Evolutionary conservation across 2,888 invertebrate genomes (phyloP).

Genomic region (Tridacna gigas): DNA sequence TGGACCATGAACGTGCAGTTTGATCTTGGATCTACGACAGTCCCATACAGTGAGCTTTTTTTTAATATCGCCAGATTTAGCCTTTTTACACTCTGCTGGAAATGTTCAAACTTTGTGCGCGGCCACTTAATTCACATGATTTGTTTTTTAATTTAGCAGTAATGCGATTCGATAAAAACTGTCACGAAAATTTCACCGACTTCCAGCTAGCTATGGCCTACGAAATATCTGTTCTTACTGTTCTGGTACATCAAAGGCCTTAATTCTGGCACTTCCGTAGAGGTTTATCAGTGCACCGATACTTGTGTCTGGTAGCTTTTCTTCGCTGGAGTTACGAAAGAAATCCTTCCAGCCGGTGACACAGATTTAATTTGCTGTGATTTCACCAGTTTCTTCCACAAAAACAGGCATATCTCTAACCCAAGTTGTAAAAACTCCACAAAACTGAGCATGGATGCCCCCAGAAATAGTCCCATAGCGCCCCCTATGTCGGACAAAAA

Average conservation of each 20-base stretch:
- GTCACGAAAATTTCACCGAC: too few species aligned
- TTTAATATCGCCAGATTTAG: too few species aligned
- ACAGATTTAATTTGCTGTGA: neutral
- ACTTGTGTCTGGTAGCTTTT: neutral
- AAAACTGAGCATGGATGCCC: conserved; percentile 64
- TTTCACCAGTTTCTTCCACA: conserved; percentile 9
- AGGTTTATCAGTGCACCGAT: neutral
- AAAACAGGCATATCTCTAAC: conserved; percentile 24
- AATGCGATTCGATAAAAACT: too few species aligned
- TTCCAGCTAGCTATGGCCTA: too few species aligned
- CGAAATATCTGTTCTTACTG: neutral
- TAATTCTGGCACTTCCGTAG: neutral
- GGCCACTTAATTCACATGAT: too few species aligned
- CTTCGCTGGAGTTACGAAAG: neutral
- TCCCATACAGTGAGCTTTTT: too few species aligned
- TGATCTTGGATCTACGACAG: too few species aligned
- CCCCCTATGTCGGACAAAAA: conserved; percentile 68
- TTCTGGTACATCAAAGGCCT: neutral
- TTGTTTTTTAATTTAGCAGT: too few species aligned
- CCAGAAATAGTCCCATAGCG: conserved; percentile 65
- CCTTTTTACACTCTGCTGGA: too few species aligned
- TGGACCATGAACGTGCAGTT: too few species aligned
- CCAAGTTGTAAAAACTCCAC: conserved; percentile 61
- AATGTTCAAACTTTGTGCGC: too few species aligned
- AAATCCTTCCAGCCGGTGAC: neutral